These are phyloP conservation scores for Sarcophaga peregrina DNA, from an alignment of 1,140 invertebrate species.

Conservation along the genomic window DNA sequence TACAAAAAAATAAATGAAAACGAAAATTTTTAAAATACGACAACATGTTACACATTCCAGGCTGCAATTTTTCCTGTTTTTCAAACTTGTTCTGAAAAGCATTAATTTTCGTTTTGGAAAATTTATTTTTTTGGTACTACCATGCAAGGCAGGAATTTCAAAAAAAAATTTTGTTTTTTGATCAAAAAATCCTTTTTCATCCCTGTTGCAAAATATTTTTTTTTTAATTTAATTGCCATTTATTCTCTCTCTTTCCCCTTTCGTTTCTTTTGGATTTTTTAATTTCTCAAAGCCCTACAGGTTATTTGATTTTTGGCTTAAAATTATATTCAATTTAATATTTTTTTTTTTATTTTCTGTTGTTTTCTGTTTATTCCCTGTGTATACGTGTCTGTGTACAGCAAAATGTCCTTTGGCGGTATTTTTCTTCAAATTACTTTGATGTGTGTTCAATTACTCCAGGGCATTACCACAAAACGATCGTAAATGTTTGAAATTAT, in stretches of 20 bases:
- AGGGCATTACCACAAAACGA: conserved; percentile 39
- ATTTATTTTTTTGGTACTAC: too few relatives aligned
- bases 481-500: conserved; percentile 41
- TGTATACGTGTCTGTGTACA: background rate
- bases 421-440: conserved; percentile 40
- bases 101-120: too few relatives aligned
- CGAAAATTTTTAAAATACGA: background rate
- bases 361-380: too few relatives aligned
- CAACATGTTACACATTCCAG: conserved; percentile 34
- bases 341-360: too few relatives aligned
- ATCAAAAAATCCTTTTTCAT: background rate
- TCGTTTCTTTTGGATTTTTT: background rate
- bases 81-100: too few relatives aligned
- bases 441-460: conserved; percentile 40
- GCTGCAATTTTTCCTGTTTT: conserved; percentile 17
- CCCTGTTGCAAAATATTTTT: background rate
- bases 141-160: background rate
- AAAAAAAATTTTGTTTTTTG: background rate
- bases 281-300: conserved; percentile 30
- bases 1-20: too few relatives aligned
- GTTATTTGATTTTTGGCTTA: conserved; percentile 40
- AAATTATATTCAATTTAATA: conserved; percentile 5
- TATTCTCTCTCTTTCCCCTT: background rate
- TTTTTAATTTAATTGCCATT: background rate
- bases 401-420: conserved; percentile 23